Evolutionary conservation across 1,140 invertebrate species (phyloP), one percentile per base, ranked within the genome.

Genomic region (Scaptomyza hsui): DNA sequence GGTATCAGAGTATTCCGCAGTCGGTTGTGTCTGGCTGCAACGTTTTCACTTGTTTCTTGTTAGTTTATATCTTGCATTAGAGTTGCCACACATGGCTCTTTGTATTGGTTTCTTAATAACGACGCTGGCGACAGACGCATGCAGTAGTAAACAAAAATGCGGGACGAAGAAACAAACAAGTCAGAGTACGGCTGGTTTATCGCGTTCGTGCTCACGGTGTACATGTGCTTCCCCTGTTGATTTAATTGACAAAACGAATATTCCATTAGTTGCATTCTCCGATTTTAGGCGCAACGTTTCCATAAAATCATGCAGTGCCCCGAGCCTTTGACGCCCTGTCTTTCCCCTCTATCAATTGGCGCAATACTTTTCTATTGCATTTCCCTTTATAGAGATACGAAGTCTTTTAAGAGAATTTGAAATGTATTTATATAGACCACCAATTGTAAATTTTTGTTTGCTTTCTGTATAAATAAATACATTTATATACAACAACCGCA

Each of bases 201-300:
- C 18, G 29, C n/a, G 29, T 2, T 24, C 37, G 19, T 4, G 24
- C 21, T 41, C 21, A 15, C 29, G 49, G 13, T 45, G n/a, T 55
- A 19, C 39, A 63, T 63, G 60, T 63, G 61, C 10, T 44, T 69
- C 42, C 21, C 65, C 76, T 89, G 83, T 83, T 85, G 89, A 89
- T 83, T 80, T 72, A 77, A 85, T 89, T 85, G 77, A 89, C 89
- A 89, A 89, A 89, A 89, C 85, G 79, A 70, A 78, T 78, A 89
- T 89, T 89, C 85, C 85, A 89, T 89, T 89, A 89, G 85, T 89
- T 79, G 74, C 69, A 75, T 78, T 74, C 73, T 67, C 61, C 65
- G 68, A 69, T 76, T 83, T 85, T 83, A 75, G 74, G 78, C 74
- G 57, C 61, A 48, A 71, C 71, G 61, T 56, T 64, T 69, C 45